Evolutionary conservation across 1,140 invertebrate genomes (phyloP), one percentile per base, ranked within the genome.

Genomic region (Pogonomyrmex barbatus): DNA sequence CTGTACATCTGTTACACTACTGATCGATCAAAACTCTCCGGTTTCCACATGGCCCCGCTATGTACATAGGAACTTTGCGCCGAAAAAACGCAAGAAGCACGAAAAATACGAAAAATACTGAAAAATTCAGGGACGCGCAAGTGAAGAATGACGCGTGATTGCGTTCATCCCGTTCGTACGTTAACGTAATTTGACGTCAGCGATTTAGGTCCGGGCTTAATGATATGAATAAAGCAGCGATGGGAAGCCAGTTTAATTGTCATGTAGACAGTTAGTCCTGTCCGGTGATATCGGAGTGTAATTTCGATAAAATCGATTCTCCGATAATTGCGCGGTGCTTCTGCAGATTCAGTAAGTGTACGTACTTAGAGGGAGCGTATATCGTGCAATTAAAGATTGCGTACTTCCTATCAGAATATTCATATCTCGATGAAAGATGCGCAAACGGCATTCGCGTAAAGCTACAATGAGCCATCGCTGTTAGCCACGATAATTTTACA

Each of bases 281-380:
- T 58, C 39, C 52, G 14, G 12, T 12, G 24, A 47, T 83, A 73
- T 83, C 79, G 45, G 68, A 14, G 52, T 33, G 9, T 73, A 83
- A 83, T 83, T 73, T 83, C 79, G 65, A 73, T 83, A 85, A 67
- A 85, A 65, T 78, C 75, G 60, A 85, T 79, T 85, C 10, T 33
- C 75, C 73, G 39, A 85, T 85, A 85, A 85, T 85, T 85, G 45
- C 54, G n/a, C n/a, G 33, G 56, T 50, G 62, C 50, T 45, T 78
- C 50, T 85, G 14, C n/a, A 65, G 47, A 77, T 56, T 71, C 52
- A 47, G 56, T 75, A 58, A 82, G 24, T 71, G 52, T 33, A 24
- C 14, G 36, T 60, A 81, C 24, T 81, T 52, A 42, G 8, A 30
- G 17, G 6, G 36, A 24, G n/a, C 33, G 47, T 6, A 52, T 52